phyloP scores from a whole-genome alignment of 1,140 invertebrate species.

The Oscheius sp. region DNA sequence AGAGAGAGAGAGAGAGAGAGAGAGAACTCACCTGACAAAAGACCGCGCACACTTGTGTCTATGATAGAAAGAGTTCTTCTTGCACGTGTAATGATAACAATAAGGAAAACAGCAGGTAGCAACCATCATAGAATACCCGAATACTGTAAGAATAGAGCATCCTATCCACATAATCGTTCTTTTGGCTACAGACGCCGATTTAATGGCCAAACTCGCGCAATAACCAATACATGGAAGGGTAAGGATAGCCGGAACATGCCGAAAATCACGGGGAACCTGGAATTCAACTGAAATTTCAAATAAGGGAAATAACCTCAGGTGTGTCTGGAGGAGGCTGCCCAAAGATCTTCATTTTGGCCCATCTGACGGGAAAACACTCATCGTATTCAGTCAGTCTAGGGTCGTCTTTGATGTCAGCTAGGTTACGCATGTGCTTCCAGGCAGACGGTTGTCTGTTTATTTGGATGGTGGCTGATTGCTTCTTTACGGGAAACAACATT shows the following conservation, averaged over 20 bases:
- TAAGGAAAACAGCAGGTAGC: constrained; percentile 47
- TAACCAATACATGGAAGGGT: constrained; percentile 1
- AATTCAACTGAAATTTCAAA: not conserved
- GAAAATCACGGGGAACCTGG: constrained; percentile 1
- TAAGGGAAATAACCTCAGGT: not conserved
- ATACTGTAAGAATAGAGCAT: constrained; percentile 19
- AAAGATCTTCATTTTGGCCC: constrained; percentile 40
- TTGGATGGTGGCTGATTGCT: not conserved
- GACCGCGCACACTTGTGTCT: constrained; percentile 50
- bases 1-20: not conserved
- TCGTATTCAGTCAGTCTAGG: constrained; percentile 48
- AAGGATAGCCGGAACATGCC: constrained; percentile 17
- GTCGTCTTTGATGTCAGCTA: constrained; percentile 26
- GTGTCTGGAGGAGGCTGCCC: constrained; percentile 6
- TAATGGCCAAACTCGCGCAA: constrained; percentile 3
- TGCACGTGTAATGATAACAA: constrained; percentile 50
- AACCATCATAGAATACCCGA: constrained; percentile 42
- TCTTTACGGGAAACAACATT: constrained; percentile 17
- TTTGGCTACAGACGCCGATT: constrained; percentile 2
- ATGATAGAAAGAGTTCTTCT: constrained; percentile 47
- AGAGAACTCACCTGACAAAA: constrained; percentile 42
- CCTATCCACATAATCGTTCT: not conserved
- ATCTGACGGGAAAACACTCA: constrained; percentile 53
- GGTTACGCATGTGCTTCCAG: constrained; percentile 22
- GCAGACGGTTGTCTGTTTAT: constrained; percentile 1